These are phyloP conservation scores for Corythornis vintsioides DNA, from an alignment of 2,113 vertebrate species.

Conservation along the genomic window DNA sequence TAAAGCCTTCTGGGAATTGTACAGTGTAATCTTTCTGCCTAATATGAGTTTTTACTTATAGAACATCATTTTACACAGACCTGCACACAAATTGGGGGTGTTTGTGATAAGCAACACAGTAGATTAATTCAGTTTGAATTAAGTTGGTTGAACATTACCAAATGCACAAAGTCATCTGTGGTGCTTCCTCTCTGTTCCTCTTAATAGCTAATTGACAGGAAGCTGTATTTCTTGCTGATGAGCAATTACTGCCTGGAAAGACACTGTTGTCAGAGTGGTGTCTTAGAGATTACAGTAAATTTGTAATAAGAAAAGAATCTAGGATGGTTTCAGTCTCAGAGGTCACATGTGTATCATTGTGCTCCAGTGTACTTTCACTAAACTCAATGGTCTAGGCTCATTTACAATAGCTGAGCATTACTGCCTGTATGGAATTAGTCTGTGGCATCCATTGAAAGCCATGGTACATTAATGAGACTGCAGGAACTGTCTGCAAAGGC, in stretches of 20 bases:
- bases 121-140: not conserved
- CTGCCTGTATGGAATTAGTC: not conserved
- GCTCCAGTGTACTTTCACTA: not conserved
- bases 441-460: not conserved
- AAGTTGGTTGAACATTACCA: not conserved
- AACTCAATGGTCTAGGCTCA: not conserved
- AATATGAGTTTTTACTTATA: not conserved
- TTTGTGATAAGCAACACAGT: not conserved
- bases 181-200: not conserved
- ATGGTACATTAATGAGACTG: not conserved
- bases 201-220: not conserved
- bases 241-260: not conserved
- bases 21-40: not conserved
- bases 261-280: not conserved
- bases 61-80: not conserved
- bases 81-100: not conserved
- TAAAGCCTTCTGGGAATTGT: not conserved
- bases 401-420: not conserved
- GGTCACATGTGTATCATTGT: not conserved
- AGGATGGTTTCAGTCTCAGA: not conserved
- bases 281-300: not conserved
- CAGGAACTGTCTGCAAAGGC: not conserved
- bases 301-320: not conserved
- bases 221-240: not conserved
- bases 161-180: accelerated